These are phyloP conservation scores for Stigmatopora argus DNA, from an alignment of 2,113 vertebrate species.

Conservation along the genomic window DNA sequence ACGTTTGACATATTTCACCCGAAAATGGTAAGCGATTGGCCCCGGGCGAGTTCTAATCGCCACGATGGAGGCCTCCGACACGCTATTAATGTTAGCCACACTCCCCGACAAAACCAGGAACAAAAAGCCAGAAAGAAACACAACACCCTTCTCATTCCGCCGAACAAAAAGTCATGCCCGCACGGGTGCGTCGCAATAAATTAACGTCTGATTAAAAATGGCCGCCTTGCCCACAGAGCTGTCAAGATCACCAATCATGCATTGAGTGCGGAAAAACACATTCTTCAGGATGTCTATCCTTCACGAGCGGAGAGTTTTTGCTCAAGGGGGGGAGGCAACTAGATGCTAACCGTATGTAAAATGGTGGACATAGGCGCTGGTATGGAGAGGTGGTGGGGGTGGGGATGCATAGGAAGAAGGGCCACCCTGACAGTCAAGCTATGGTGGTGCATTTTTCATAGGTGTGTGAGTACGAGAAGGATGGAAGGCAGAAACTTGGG, in stretches of 20 bases:
- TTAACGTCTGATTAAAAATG: slow-evolving; percentile 70
- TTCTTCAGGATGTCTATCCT: slow-evolving; percentile 61
- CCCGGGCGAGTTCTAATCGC: neutral
- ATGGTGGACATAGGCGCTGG: slow-evolving; percentile 53
- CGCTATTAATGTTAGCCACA: slow-evolving; percentile 69
- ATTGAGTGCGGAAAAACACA: slow-evolving; percentile 64
- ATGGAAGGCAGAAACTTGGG: slow-evolving; percentile 53
- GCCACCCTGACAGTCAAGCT: slow-evolving; percentile 65
- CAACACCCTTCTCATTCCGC: slow-evolving; percentile 60
- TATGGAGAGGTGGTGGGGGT: slow-evolving; percentile 26
- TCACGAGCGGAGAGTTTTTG: slow-evolving; percentile 40
- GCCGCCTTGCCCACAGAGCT: slow-evolving; percentile 59
- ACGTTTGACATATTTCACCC: neutral
- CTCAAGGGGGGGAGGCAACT: neutral
- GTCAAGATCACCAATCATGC: slow-evolving; percentile 66
- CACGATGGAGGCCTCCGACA: slow-evolving; percentile 51
- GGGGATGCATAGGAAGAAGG: slow-evolving; percentile 35
- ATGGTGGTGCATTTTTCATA: slow-evolving; percentile 34
- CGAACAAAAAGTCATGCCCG: slow-evolving; percentile 53
- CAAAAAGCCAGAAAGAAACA: slow-evolving; percentile 53
- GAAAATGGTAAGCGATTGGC: neutral
- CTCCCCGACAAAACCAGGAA: slow-evolving; percentile 64
- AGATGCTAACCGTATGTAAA: slow-evolving; percentile 52
- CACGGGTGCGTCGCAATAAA: slow-evolving; percentile 57
- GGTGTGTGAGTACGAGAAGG: slow-evolving; percentile 48